phyloP scores from a whole-genome alignment of 2,113 vertebrate species.

The Addax nasomaculatus region DNA sequence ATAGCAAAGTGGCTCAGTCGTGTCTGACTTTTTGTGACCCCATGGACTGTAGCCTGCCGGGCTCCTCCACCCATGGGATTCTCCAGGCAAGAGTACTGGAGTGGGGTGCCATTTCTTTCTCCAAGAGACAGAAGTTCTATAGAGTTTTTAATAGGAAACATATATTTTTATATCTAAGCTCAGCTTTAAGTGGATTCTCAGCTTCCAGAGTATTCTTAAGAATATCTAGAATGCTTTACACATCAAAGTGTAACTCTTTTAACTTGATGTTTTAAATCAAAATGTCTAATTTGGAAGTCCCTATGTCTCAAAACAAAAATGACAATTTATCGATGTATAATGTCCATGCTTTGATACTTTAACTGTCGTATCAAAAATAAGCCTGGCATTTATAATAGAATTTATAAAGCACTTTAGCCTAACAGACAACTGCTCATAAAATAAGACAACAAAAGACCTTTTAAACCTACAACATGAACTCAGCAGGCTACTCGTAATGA shows the following conservation, averaged over 20 bases:
- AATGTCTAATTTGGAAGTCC: neutral
- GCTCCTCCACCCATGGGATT: neutral
- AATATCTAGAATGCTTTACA: neutral
- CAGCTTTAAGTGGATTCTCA: neutral
- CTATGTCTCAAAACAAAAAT: neutral
- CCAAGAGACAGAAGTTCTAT: neutral
- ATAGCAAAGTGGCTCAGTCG: neutral
- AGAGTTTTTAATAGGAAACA: neutral
- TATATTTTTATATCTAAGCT: neutral
- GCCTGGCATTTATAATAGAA: neutral
- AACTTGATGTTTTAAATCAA: neutral
- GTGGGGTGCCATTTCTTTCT: neutral
- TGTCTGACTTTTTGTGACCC: neutral
- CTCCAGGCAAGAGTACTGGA: neutral
- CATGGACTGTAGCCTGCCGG: rapidly evolving
- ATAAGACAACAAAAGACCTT: neutral
- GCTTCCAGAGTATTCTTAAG: neutral
- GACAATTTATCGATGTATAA: neutral
- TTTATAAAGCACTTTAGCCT: neutral
- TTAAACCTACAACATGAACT: neutral
- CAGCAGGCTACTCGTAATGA: neutral
- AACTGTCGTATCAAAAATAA: neutral
- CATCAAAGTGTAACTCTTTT: neutral
- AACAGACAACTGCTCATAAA: neutral
- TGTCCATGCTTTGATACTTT: neutral